Base-by-base conservation (phyloP, 35 echinoderm and acorn worm genomes). In the Heliocidaris erythrogramma region DNA sequence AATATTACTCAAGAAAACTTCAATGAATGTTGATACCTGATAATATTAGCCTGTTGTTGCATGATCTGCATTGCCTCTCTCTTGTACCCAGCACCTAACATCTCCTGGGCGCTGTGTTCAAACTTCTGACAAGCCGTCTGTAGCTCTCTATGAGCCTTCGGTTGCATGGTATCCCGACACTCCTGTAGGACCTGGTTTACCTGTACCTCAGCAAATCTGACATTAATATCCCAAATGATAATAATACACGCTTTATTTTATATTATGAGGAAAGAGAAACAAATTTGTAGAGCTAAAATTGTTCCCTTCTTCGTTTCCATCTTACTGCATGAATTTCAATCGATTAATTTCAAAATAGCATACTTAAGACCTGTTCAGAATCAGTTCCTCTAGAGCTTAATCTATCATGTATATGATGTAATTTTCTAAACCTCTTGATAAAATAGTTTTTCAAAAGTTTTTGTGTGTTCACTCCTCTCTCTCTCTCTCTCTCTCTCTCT, bases 71-170 rank as follows among this genome's bases (percentile, higher is more conserved):
- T 86, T 31, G 98, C 98, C 49, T 96, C 95, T 48, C 93, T 96
- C 86, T 87, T 91, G 88, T 97, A 96, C 59, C 96, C 95, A 61
- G 71, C 91, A 13, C 84, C 21, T 13, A 94, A 32, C 32, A 99
- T 90, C 30, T 95, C 94, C 31, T 87, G 30, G 13, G 94, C 69
- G 91, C 98, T 99, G n/a, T 94, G 30, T 31, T 97, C 52, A 87
- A 95, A 96, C 96, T 69, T 96, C 98, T 98, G 95, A 49, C 98
- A 99, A 11, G 98, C 98, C 52, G 86, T 96, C 30, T 96, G 95
- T 1, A 99, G 98, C 95, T 99, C 98, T 49, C 94, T 94, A 61
- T 99, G 95, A 29, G 96, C 96, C 85, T 97, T 99, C 11, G 96
- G 95, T 53, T 99, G 93, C 94, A 99, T 97, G 48, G 96, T 99